Percentiles rank a stretch among this genome's conserved stretches.
phyloP scores from a whole-genome alignment of 2,113 vertebrate genomes.

The Urocitellus parryii region DNA sequence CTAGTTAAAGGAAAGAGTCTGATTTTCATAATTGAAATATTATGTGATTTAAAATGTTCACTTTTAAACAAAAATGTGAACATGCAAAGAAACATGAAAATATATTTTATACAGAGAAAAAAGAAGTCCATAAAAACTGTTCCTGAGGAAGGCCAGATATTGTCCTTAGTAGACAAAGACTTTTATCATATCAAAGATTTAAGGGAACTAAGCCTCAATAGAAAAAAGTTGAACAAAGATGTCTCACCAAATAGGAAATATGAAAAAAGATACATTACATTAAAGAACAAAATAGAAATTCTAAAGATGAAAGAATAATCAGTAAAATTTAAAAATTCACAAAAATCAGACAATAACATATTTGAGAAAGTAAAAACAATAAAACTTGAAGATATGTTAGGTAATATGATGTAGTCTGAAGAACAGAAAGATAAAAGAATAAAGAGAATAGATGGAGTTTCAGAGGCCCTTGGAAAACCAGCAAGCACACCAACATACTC shows the following conservation, averaged over 20 bases:
- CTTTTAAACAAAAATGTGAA: slow-evolving; percentile 36
- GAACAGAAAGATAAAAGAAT: slow-evolving; percentile 25
- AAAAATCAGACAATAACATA: not conserved
- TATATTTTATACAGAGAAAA: not conserved
- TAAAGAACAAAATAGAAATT: slow-evolving; percentile 39
- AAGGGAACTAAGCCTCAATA: slow-evolving; percentile 18
- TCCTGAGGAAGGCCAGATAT: not conserved
- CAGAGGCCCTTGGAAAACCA: slow-evolving; percentile 8
- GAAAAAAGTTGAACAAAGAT: not conserved
- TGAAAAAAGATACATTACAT: not conserved
- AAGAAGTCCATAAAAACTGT: not conserved
- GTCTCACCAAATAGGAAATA: not conserved
- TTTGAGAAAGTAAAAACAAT: not conserved
- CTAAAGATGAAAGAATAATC: not conserved
- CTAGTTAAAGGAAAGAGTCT: not conserved
- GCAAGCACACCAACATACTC: not conserved
- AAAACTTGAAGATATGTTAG: not conserved
- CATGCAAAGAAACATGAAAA: slow-evolving; percentile 32
- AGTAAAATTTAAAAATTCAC: not conserved
- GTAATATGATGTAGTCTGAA: not conserved
- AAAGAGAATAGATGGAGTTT: slow-evolving; percentile 10
- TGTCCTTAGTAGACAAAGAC: slow-evolving; percentile 32
- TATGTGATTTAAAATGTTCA: slow-evolving; percentile 19
- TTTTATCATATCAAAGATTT: slow-evolving; percentile 33
- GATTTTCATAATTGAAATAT: slow-evolving; percentile 18